Percentiles rank a stretch among this genome's conserved stretches.
phyloP scores from a whole-genome alignment of 1,140 invertebrate genomes.

The Zaprionus vittiger region DNA sequence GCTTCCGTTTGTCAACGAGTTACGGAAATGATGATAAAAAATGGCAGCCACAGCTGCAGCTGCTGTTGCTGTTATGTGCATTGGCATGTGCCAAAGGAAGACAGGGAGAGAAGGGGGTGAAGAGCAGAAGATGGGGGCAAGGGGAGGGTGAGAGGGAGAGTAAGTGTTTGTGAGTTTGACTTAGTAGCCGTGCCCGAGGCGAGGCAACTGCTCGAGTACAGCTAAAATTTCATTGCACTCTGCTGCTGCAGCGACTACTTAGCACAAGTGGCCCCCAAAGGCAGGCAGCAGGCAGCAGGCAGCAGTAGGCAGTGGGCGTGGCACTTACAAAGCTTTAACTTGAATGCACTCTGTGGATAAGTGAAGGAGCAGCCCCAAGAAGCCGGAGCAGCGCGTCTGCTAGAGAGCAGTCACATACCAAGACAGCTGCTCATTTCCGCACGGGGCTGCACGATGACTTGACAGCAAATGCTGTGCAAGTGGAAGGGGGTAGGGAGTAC shows the following conservation, averaged over 20 bases:
- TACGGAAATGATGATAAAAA: conserved; percentile 82
- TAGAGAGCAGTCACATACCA: conserved; percentile 56
- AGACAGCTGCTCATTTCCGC: conserved; percentile 81
- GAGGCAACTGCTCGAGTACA: conserved; percentile 33
- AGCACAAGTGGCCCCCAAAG: conserved; percentile 73
- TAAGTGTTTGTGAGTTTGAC: conserved; percentile 57
- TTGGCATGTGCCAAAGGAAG: conserved; percentile 24
- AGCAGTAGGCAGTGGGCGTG: conserved; percentile 28
- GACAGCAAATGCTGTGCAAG: conserved; percentile 42
- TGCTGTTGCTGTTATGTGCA: conserved; percentile 53
- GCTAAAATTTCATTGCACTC: conserved; percentile 81
- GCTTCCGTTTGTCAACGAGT: conserved; percentile 82
- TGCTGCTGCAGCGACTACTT: conserved; percentile 73
- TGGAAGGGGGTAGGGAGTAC: background rate
- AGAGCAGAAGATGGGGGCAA: background rate
- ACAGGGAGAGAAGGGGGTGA: background rate
- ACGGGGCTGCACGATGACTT: conserved; percentile 70
- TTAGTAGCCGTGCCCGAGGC: conserved; percentile 67
- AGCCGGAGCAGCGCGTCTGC: background rate
- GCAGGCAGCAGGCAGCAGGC: conserved; percentile 35
- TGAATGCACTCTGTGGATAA: conserved; percentile 37
- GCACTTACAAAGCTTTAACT: conserved; percentile 58
- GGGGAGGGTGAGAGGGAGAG: background rate
- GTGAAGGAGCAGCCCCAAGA: background rate
- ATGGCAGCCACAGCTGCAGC: conserved; percentile 64